Evolutionary conservation across 2,888 invertebrate species (phyloP).

Genomic region (Ferdinandea cuprea): DNA sequence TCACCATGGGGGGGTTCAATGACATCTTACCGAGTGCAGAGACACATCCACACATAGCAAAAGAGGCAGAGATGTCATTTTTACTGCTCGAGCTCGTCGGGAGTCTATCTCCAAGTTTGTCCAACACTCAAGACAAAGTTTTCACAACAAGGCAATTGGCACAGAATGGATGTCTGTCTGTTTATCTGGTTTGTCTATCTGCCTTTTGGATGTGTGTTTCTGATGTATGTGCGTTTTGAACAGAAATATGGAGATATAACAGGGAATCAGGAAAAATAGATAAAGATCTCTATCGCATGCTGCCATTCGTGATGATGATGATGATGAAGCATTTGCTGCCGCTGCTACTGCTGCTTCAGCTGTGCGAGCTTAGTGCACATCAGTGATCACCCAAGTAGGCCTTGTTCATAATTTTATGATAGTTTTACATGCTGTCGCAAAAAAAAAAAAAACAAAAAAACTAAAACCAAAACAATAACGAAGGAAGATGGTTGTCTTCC

Average conservation of each 20-base stretch:
- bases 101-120: constrained; percentile 58
- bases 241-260: constrained; percentile 42
- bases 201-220: not conserved
- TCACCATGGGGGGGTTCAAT: constrained; percentile 72
- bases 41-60: constrained; percentile 21
- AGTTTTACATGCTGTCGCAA: constrained; percentile 54
- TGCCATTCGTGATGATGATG: constrained; percentile 30
- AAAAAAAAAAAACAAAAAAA: too few relatives aligned
- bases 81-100: constrained; percentile 13
- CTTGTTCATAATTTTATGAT: constrained; percentile 68
- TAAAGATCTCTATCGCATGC: constrained; percentile 64
- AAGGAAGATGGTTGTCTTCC: constrained; percentile 60
- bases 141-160: constrained; percentile 63
- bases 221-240: constrained; percentile 31
- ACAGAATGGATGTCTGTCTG: constrained; percentile 58
- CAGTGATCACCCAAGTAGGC: constrained; percentile 62
- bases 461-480: too few relatives aligned
- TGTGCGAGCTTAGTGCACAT: constrained; percentile 66
- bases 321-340: constrained; percentile 61
- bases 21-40: constrained; percentile 58
- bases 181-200: constrained; percentile 23
- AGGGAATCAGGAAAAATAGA: constrained; percentile 51
- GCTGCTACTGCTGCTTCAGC: constrained; percentile 36
- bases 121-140: constrained; percentile 64
- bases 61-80: constrained; percentile 39